Evolutionary conservation across 1,140 invertebrate genomes (phyloP).

Genomic region (Temnothorax longispinosus): DNA sequence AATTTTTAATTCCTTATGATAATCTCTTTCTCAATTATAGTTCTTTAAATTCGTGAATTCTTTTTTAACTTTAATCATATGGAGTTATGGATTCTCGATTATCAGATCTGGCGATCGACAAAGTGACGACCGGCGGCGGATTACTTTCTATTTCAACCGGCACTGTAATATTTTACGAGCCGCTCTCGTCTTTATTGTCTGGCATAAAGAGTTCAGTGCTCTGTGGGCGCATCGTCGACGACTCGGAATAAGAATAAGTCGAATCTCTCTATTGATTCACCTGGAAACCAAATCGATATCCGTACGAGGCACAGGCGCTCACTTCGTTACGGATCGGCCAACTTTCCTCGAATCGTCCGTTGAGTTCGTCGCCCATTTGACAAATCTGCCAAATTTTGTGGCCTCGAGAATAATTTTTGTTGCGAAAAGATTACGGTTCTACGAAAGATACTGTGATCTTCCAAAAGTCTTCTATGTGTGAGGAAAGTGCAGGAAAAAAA

Average conservation of each 20-base stretch:
- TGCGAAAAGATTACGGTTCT: not conserved
- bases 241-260: slow-evolving; percentile 72
- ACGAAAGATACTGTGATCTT: not conserved
- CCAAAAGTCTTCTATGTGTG: not conserved
- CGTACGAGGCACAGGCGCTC: slow-evolving; percentile 82
- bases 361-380: slow-evolving; percentile 52
- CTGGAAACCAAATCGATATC: slow-evolving; percentile 82
- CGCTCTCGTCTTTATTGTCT: not conserved
- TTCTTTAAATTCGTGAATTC: not conserved
- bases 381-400: not conserved
- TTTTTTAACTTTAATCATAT: not conserved
- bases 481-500: slow-evolving; percentile 4
- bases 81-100: not conserved
- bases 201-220: slow-evolving; percentile 30
- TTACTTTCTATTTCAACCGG: not conserved
- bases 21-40: not conserved
- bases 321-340: slow-evolving; percentile 79
- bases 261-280: slow-evolving; percentile 81
- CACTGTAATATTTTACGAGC: not conserved
- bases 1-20: not conserved
- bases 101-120: not conserved
- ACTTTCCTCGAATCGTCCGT: slow-evolving; percentile 70
- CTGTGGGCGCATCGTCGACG: slow-evolving; percentile 7
- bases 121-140: not conserved
- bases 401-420: not conserved